Base-by-base conservation (phyloP, 2,888 invertebrate genomes). In the Drosophila anomalata region DNA sequence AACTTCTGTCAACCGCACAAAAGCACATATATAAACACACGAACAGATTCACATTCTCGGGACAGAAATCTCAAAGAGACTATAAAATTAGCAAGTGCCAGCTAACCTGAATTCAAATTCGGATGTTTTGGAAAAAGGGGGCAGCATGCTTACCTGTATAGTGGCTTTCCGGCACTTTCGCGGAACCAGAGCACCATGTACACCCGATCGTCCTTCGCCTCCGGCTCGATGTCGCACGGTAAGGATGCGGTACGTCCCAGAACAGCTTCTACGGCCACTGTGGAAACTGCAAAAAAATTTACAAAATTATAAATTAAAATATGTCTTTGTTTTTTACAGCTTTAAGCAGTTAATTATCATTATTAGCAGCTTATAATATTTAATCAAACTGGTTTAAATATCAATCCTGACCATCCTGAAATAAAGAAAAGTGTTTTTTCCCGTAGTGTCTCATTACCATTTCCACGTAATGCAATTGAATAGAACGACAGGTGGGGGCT, bases 111-210 rank as follows among this genome's bases (percentile, higher is more conserved):
- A 51, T 26, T 52, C 24, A 52, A 52, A 39, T 58, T 46, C 14
- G 44, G 46, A n/a, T 47, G 53, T 42, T 46, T 44, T 41, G 39
- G 42, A 39, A 36, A 36, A 36, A 24, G 41, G 11, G 26, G 24
- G 36, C 31, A 51, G 24, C 51, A 44, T 48, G 66, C 93, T 93
- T 92, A 97, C 97, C 97, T 97, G 93, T 97, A 97, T 89, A 97
- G 95, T 77, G 97, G 97, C 92, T 96, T 97, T 75, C 95, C 96
- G 57, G 95, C 95, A 84, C 95, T 95, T 90, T 97, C 97, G 77
- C 96, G 94, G 92, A 97, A 97, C 97, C 97, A 97, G 57, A 97
- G 94, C 81, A 97, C 97, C 96, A 97, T 97, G 92, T 97, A 97
- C 70, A 97, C 96, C 74, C 96, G 94, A 92, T 97, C 97, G 87